Percentiles rank a stretch among this genome's conserved stretches.
Evolutionary conservation across 2,113 vertebrate genomes (phyloP).

Genomic region (Megaceryle torquata): DNA sequence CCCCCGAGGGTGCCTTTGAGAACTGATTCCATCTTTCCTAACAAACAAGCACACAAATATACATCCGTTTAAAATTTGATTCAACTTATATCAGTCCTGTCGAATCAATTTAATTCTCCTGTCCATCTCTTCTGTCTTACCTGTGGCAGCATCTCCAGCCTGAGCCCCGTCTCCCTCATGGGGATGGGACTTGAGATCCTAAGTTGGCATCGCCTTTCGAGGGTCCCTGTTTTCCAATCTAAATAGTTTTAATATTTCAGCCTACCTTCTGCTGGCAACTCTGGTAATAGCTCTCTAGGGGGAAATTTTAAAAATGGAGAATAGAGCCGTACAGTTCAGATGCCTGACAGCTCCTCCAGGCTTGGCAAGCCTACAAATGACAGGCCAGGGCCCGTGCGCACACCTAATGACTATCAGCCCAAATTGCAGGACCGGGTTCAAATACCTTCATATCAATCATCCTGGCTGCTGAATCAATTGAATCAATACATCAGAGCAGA

Average conservation of each 20-base stretch:
- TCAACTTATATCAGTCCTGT: not conserved
- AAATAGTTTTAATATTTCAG: not conserved
- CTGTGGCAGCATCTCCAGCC: not conserved
- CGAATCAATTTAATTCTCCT: not conserved
- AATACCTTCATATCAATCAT: not conserved
- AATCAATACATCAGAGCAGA: not conserved
- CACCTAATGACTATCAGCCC: not conserved
- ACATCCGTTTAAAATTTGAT: not conserved
- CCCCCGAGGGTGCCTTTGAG: not conserved
- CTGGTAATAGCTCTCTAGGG: not conserved
- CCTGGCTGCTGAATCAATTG: not conserved
- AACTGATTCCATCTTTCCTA: not conserved
- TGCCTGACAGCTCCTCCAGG: not conserved
- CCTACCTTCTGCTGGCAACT: not conserved
- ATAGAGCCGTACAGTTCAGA: not conserved
- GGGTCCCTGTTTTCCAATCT: not conserved
- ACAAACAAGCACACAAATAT: not conserved
- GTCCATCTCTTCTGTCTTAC: not conserved
- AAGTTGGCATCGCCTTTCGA: fast-evolving
- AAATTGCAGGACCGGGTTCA: not conserved
- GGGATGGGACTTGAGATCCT: not conserved
- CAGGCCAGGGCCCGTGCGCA: fast-evolving
- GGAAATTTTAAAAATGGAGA: not conserved
- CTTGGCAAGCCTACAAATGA: not conserved
- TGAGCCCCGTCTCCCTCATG: fast-evolving